Base-by-base conservation (phyloP, 2,888 invertebrate species). In the Pheosia gnoma region DNA sequence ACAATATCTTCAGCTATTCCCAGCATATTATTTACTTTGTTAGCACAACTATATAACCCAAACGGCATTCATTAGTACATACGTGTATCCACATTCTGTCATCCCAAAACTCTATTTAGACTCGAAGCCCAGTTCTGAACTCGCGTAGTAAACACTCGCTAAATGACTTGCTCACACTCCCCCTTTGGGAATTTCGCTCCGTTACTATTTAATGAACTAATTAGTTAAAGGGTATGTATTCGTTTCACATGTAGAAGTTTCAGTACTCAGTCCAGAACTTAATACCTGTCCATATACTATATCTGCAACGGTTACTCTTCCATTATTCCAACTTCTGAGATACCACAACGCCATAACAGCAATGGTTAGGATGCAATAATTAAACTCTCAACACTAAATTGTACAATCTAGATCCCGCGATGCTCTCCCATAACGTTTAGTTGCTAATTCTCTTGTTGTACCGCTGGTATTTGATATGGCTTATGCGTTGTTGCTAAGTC, bases 61-160 rank as follows among this genome's bases (percentile, higher is more conserved):
- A 70, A 70, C 59, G 58, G 11, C 57, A 11, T 66, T 65, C 7
- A 63, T 68, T 71, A 67, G 66, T 62, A 51, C 64, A 60, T 65
- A 67, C 65, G 68, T 62, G 68, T 63, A 54, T 51, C 56, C 55
- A 57, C 67, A 65, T 65, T 68, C 61, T 62, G 59, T 61, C 72
- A 63, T 63, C 70, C 61, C 62, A 59, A 62, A 74, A 71, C 70
- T 72, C 66, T 60, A 70, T 71, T 74, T 68, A 68, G 38, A 65
- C 61, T 63, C 65, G 53, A 56, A 72, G 69, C 65, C 39, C 45
- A 57, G 41, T 36, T 39, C 45, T 45, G 36, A 45, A 57, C 36
- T 57, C 45, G 57, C 45, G 57, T 36, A 10, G 57, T 36, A 57
- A 57, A 57, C 57, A 57, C 43, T 45, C 57, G 11, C 25, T 45